Conservation (phyloP, 2,888 invertebrate species). For the Nesidiocoris tenuis region DNA sequence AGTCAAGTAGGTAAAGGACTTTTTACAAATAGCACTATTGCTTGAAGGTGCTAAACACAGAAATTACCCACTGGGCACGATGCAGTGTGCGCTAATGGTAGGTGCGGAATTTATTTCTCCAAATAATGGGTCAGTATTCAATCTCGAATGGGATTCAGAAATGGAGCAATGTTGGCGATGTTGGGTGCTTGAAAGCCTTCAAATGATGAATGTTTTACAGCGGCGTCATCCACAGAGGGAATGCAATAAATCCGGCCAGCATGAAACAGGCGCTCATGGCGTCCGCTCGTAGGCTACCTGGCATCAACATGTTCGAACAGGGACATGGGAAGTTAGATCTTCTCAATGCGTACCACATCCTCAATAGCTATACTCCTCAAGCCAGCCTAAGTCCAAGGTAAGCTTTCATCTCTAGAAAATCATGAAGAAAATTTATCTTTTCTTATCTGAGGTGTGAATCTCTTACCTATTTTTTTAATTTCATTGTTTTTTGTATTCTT, state of each 20-base stretch:
- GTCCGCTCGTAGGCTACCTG: constrained; percentile 78
- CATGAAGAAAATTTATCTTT: not conserved
- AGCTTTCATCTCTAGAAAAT: not conserved
- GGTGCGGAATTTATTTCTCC: too few relatives aligned
- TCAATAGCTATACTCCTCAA: constrained; percentile 65
- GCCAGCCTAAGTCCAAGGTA: constrained; percentile 57
- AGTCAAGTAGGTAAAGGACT: not conserved
- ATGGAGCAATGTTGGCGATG: too few relatives aligned
- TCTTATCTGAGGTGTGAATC: not conserved
- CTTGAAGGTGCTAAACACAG: too few relatives aligned
- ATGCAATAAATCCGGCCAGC: constrained; percentile 81
- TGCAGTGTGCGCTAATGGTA: too few relatives aligned
- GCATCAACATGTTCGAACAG: constrained; percentile 95
- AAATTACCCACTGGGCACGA: too few relatives aligned
- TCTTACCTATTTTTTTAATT: not conserved
- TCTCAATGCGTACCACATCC: constrained; percentile 77
- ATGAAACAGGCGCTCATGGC: constrained; percentile 95
- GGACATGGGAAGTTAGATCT: constrained; percentile 93
- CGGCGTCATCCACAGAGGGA: constrained; percentile 56
- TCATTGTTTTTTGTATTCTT: not conserved
- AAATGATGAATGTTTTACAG: too few relatives aligned
- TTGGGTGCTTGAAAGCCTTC: too few relatives aligned
- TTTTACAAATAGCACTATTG: not conserved
- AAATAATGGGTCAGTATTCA: too few relatives aligned
- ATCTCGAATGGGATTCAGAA: too few relatives aligned